Base-by-base conservation (phyloP, 2,888 invertebrate species). In the Camponotus fellah region DNA sequence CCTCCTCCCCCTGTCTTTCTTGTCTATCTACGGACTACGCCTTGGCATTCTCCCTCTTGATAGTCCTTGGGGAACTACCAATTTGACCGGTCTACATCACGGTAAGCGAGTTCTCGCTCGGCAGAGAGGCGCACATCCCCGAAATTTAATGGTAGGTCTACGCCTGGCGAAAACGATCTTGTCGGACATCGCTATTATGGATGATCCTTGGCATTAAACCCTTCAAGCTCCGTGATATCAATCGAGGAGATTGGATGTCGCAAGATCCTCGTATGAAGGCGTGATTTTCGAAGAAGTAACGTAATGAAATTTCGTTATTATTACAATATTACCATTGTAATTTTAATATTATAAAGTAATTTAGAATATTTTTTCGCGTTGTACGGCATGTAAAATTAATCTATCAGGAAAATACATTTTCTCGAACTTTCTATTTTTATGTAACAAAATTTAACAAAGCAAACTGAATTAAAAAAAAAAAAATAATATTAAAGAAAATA, bases 11-110 rank as follows among this genome's bases (percentile, higher is more conserved):
- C 26, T 21, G 40, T 12, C 49, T 53, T n/a, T 0, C 53, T n/a
- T 2, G 46, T 62, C 46, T 40, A 32, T 46, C 43, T 26, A 26
- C 2, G 43, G 62, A 34, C 77, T 49, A 34, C 40, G 64, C 8
- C 40, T 65, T 21, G 34, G 65, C 21, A 58, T 82, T 75, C 43
- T 56, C 53, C 43, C 43, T 17, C 21, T 40, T 40, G 34, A 37
- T 60, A 40, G n/a, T 79, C 46, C 79, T 71, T 46, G 37, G 60
- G 69, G 46, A 21, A 49, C 79, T 46, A 79, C 60, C 43, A 79
- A 79, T 79, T 69, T 79, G 79, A 62, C 46, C 79, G 21, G 58
- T 58, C 79, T 79, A 71, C 46, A 69, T 46, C 69, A 69, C 34
- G 34, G 21, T 71, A 79, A 79, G 71, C 69, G 21, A 69, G 69